A percentile compares a stretch with the other conserved stretches of the same genome.
phyloP scores from a whole-genome alignment of 2,888 invertebrate species.

The Eupithecia subfuscata region DNA sequence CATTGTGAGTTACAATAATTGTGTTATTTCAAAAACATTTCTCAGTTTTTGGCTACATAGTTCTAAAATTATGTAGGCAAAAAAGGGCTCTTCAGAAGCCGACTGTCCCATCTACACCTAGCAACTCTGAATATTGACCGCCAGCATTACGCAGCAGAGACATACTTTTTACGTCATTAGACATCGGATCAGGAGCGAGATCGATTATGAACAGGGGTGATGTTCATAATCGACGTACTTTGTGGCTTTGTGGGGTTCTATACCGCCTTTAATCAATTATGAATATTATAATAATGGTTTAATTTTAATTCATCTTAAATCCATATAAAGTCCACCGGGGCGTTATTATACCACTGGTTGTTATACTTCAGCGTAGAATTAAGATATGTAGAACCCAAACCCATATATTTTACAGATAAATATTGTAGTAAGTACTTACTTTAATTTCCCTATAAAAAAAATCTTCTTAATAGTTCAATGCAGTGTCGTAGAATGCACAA shows the following conservation, averaged over 20 bases:
- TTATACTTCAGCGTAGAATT: too few relatives aligned
- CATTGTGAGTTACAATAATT: too few relatives aligned
- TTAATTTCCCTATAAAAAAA: not conserved
- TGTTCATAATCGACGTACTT: slow-evolving; percentile 44
- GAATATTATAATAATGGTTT: slow-evolving; percentile 14
- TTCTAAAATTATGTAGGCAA: slow-evolving; percentile 9
- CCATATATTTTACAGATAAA: too few relatives aligned
- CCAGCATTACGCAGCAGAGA: slow-evolving; percentile 72
- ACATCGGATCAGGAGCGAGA: slow-evolving; percentile 74
- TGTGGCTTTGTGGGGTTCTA: slow-evolving; percentile 48
- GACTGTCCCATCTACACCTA: slow-evolving; percentile 45
- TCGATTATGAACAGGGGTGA: slow-evolving; percentile 66
- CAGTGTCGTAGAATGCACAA: not conserved
- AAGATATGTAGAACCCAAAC: not conserved
- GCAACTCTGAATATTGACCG: slow-evolving; percentile 61
- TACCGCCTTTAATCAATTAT: slow-evolving; percentile 23
- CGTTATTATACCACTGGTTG: too few relatives aligned
- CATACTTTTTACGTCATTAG: slow-evolving; percentile 84
- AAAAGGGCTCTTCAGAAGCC: not conserved
- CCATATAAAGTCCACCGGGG: not conserved
- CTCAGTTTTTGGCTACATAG: too few relatives aligned
- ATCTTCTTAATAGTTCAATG: not conserved
- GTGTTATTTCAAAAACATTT: too few relatives aligned
- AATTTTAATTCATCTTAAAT: not conserved
- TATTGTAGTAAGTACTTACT: not conserved